phyloP scores from a whole-genome alignment of 2,113 vertebrate species.

The Cyanoramphus novaezelandiae region DNA sequence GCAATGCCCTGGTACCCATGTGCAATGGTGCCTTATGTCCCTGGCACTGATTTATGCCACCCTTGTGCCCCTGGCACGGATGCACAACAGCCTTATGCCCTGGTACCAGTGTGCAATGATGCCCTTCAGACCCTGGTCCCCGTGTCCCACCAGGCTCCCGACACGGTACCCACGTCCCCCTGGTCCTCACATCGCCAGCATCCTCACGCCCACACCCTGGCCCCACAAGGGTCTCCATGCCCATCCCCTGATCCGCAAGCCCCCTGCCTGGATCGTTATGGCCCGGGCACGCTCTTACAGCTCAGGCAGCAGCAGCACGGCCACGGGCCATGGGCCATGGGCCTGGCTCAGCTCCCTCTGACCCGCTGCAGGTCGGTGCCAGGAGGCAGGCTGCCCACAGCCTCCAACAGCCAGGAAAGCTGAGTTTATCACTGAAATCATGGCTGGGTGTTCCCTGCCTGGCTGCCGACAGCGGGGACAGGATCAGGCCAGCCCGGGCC shows the following conservation, averaged over 20 bases:
- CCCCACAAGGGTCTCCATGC: neutral
- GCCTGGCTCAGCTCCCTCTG: neutral
- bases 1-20: too few relatives aligned
- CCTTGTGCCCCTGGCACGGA: too few relatives aligned
- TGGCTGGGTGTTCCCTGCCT: neutral
- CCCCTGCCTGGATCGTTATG: neutral
- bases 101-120: too few relatives aligned
- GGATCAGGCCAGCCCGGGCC: neutral
- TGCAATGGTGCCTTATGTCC: too few relatives aligned
- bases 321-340: neutral
- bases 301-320: neutral
- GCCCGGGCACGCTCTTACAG: neutral
- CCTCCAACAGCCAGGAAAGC: neutral
- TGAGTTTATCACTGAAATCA: neutral
- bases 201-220: too few relatives aligned
- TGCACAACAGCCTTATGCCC: too few relatives aligned
- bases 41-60: too few relatives aligned
- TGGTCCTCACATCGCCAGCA: neutral
- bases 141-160: too few relatives aligned
- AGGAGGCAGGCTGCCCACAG: neutral
- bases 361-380: neutral
- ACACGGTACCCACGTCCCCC: neutral
- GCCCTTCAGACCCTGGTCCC: neutral
- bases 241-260: neutral
- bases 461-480: neutral